Evolutionary conservation across 2,797 vertebrate genomes (phyloP).

Genomic region (Harpagifer antarcticus): DNA sequence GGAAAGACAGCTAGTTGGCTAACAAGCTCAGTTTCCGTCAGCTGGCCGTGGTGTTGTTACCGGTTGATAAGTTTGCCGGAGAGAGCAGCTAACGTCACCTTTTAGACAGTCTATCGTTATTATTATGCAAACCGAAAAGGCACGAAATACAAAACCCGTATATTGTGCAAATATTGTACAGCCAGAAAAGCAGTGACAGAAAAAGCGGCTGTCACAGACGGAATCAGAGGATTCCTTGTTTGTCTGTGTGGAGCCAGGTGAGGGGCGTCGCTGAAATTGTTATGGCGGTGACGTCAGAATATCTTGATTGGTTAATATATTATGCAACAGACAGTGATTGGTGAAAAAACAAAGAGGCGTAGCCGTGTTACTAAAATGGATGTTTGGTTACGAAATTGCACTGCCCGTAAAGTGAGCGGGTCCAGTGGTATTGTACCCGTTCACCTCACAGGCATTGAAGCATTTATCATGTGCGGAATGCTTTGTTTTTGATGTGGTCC

Average conservation of each 20-base stretch:
- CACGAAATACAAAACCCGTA: conserved; percentile 24
- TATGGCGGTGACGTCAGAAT: conserved; percentile 23
- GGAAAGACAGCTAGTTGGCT: conserved; percentile 56
- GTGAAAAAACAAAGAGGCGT: conserved; percentile 47
- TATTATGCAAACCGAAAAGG: conserved; percentile 30
- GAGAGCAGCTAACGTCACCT: conserved; percentile 27
- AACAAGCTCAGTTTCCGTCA: conserved; percentile 58
- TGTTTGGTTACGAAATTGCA: conserved; percentile 29
- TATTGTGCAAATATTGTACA: conserved; percentile 24
- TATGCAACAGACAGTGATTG: conserved; percentile 25
- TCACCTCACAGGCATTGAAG: too few relatives aligned
- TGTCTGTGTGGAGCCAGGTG: conserved; percentile 54
- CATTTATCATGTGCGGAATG: too few relatives aligned
- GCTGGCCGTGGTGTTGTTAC: conserved; percentile 57
- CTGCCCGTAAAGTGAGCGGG: conserved; percentile 35
- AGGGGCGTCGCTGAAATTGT: conserved; percentile 40
- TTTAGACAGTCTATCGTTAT: conserved; percentile 9
- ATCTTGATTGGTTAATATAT: conserved; percentile 61
- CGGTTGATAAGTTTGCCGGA: conserved; percentile 45
- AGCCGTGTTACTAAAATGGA: background rate
- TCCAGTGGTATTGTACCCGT: too few relatives aligned
- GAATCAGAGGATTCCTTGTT: conserved; percentile 59
- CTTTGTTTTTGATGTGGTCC: too few relatives aligned
- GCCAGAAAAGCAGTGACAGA: background rate
- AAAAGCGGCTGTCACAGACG: conserved; percentile 44